Base-by-base conservation (phyloP, 2,113 vertebrate genomes). In the Pandion haliaetus region DNA sequence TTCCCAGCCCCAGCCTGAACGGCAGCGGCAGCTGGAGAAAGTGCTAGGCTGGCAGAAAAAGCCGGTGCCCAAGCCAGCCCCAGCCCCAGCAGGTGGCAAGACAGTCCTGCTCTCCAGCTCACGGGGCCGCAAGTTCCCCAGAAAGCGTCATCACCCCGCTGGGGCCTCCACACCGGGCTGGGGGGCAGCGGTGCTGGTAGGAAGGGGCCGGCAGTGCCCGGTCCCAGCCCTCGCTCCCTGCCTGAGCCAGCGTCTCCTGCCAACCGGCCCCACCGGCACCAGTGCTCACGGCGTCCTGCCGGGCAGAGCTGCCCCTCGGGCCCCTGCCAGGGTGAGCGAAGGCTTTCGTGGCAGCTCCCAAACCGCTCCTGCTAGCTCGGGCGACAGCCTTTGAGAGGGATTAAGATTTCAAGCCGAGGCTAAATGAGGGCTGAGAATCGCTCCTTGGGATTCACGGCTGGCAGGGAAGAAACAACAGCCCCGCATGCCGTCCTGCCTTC, bases 251-350 rank as follows among this genome's bases (percentile, higher is more conserved):
- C 36, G 14, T 50, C 36, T 59, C 54, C 55, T 21, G 5, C 72
- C 7, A 2, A 8, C 36, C 20, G 3, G 19, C 58, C 49, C 44
- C 54, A 19, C 36, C 1, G 0, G 38, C 17, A 10, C 34, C 2
- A 1, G 54, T 4, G 3, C 32, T 25, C 3, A 1, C 6, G 2
- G 38, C 7, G 26, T 36, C 38, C 31, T 31, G 50, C 82, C 0
- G 7, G 59, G 40, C 59, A 61, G 65, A 79, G 85, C 28, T 25
- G 20, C 17, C 18, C 65, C 40, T 12, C 10, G 31, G 24, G 40
- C 61, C n/a, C 18, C 76, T 16, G 26, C 25, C 54, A 52, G 54
- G 4, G 0, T 8, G 31, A 58, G 61, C 6, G 1, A 57, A 74
- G 50, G 50, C 44, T 83, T 45, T 1, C 1, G 12, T 7, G 9